Evolutionary conservation across 2,888 invertebrate genomes (phyloP).

Genomic region (Synergus laeviventris): DNA sequence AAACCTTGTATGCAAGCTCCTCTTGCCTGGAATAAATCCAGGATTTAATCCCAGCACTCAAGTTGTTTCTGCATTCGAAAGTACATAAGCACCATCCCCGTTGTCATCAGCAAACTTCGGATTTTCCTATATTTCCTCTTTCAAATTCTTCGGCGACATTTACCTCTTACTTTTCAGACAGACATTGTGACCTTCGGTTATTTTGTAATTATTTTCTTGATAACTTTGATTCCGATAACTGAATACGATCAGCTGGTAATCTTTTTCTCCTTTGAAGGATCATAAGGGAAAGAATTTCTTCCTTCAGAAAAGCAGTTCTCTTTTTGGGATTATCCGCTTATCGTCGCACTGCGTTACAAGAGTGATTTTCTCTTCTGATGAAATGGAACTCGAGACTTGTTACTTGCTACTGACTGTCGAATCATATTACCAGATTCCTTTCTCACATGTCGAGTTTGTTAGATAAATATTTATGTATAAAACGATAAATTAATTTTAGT

Average conservation of each 20-base stretch:
- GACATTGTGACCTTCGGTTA: neutral
- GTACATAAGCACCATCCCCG: constrained; percentile 22
- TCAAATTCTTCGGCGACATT: too few species aligned
- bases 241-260: neutral
- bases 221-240: neutral
- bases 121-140: too few species aligned
- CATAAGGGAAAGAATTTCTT: neutral
- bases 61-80: constrained; percentile 36
- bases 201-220: neutral
- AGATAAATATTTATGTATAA: neutral
- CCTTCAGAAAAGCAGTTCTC: neutral
- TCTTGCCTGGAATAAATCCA: constrained; percentile 43
- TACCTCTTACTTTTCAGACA: neutral
- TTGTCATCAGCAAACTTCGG: neutral
- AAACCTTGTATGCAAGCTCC: neutral
- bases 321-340: neutral
- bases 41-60: constrained; percentile 45
- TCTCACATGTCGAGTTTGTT: neutral
- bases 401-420: neutral
- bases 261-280: neutral
- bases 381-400: neutral
- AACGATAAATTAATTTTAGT: neutral
- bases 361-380: neutral
- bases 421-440: neutral
- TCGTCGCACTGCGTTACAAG: neutral